Percentiles rank a stretch among this genome's conserved stretches.
Conservation (phyloP, 2,113 vertebrate genomes). For the Bubo bubo region DNA sequence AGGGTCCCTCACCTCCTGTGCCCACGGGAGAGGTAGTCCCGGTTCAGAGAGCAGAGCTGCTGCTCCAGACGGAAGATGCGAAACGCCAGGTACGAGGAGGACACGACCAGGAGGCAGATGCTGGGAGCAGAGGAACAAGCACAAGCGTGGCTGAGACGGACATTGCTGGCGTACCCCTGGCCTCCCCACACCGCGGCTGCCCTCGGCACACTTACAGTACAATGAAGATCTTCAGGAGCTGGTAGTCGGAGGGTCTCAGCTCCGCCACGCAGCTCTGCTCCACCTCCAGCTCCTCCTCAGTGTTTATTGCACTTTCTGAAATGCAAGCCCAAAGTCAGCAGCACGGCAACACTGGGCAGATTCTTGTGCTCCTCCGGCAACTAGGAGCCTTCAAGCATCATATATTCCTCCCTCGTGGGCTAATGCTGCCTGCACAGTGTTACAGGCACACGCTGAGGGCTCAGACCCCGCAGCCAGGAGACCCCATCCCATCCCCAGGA, state of each 20-base stretch:
- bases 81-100: slow-evolving; percentile 92
- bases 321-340: background rate
- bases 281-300: slow-evolving; percentile 80
- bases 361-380: background rate
- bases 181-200: fast-evolving
- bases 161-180: fast-evolving
- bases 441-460: fast-evolving
- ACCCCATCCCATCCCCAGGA: background rate
- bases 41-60: slow-evolving; percentile 84
- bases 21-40: slow-evolving; percentile 52
- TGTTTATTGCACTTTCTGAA: slow-evolving; percentile 83
- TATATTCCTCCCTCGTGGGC: background rate
- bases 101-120: slow-evolving; percentile 88
- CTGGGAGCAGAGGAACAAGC: slow-evolving; percentile 30
- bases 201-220: slow-evolving; percentile 81
- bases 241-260: slow-evolving; percentile 87
- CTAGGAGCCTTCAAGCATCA: background rate
- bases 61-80: slow-evolving; percentile 92
- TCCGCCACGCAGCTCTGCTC: slow-evolving; percentile 75
- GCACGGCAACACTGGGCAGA: fast-evolving
- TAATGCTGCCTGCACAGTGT: background rate
- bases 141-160: fast-evolving
- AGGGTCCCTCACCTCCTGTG: slow-evolving; percentile 69
- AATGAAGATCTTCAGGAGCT: slow-evolving; percentile 92
- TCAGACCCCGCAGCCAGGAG: background rate